Percentiles rank a stretch among this genome's conserved stretches.
These are phyloP conservation scores for Cantharis rustica DNA, from an alignment of 2,888 invertebrate species.

Conservation along the genomic window DNA sequence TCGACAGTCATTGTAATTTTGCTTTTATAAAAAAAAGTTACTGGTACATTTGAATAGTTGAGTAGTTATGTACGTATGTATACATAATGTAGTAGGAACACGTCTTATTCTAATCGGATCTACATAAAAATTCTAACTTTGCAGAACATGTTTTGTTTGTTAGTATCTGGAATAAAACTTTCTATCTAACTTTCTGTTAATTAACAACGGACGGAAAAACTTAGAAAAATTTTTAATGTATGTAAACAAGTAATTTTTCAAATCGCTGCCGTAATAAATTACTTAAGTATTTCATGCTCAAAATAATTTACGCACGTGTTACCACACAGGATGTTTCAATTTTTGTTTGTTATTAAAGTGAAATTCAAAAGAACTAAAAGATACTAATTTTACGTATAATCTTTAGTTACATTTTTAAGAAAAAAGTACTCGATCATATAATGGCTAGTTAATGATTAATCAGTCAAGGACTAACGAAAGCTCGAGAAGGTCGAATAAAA, in stretches of 20 bases:
- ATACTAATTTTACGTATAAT: no score
- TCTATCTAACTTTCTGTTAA: background rate
- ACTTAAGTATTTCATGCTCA: background rate
- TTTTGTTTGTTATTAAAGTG: background rate
- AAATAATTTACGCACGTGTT: background rate
- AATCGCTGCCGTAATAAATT: background rate
- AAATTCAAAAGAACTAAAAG: background rate
- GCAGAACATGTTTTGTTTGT: background rate
- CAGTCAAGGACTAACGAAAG: background rate
- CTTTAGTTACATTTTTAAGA: no score
- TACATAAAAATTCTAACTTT: background rate
- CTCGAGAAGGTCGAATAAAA: no score
- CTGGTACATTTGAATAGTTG: background rate
- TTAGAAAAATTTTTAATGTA: background rate
- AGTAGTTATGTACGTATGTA: background rate
- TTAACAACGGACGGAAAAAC: background rate
- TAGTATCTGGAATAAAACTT: background rate
- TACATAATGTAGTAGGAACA: background rate
- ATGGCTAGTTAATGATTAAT: no score
- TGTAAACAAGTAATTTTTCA: background rate
- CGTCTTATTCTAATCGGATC: background rate
- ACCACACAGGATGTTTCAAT: background rate
- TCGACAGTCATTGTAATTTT: background rate
- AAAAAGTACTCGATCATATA: no score
- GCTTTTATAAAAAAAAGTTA: background rate